Evolutionary conservation across 2,888 invertebrate species (phyloP), one percentile per base, ranked within the genome.

Genomic region (Pardosa pseudoannulata): DNA sequence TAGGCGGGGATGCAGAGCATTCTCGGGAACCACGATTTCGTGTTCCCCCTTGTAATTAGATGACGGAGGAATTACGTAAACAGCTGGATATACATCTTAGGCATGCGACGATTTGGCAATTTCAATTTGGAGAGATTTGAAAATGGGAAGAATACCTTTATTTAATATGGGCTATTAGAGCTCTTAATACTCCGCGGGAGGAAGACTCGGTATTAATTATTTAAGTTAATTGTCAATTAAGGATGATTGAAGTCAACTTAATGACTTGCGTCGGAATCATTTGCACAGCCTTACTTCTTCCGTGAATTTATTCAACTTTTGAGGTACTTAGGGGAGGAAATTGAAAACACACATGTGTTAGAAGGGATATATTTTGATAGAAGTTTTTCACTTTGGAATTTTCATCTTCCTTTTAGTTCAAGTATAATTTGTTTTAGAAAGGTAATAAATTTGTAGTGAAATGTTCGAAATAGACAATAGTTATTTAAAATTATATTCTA

Each of bases 11-110:
- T 29, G 41, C 19, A 29, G 1, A 27, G 41, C 31, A 16, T 23
- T 50, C 46, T 46, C 23, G 23, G 32, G 56, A 28, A 39, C 62
- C 28, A 39, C 27, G 39, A 39, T 74, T 19, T 7, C 13, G 6
- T 65, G 29, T 65, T 31, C 28, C 32, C 29, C 41, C 29, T 28
- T 28, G 64, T 71, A 79, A 79, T 79, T 79, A 79, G 62, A 71
- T 56, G 62, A 79, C 19, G 71, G n/a, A 62, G 27, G 71, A 64
- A 79, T 72, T 41, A 41, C 71, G 50, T 46, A 79, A 79, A 72
- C 71, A 79, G 79, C 19, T 72, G 79, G 41, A 62, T 56, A 23
- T 62, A 68, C 46, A 78, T 78, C 78, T 68, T 27, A 56, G 19
- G 11, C 70, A 36, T 46, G 19, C 67, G 56, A 56, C 36, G 70